phyloP scores from a whole-genome alignment of 2,888 invertebrate species.

The Unio pictorum region DNA sequence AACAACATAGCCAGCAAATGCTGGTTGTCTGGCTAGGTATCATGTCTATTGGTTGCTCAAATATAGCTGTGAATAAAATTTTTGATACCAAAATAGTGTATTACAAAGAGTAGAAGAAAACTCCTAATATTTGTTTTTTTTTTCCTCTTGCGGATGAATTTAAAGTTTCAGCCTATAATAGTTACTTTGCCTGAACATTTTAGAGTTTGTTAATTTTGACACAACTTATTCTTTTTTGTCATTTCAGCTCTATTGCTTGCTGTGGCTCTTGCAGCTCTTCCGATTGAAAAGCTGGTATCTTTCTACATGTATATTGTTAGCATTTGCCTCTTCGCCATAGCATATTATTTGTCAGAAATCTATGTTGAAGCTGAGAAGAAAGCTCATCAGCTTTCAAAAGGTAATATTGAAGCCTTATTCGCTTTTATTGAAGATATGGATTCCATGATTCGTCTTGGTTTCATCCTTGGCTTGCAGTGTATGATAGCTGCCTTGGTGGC shows the following conservation, averaged over 20 bases:
- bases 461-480: constrained; percentile 68
- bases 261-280: constrained; percentile 72
- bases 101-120: too few relatives aligned
- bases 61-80: too few relatives aligned
- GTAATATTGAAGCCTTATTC: constrained; percentile 30
- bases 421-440: constrained; percentile 52
- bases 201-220: not conserved
- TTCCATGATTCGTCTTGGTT: constrained; percentile 62
- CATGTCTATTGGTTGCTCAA: too few relatives aligned
- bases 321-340: constrained; percentile 70
- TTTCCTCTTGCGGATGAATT: not conserved
- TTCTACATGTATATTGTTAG: constrained; percentile 74
- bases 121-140: too few relatives aligned
- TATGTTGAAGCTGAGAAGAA: constrained; percentile 70
- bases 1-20: too few relatives aligned
- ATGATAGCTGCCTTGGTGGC: constrained; percentile 67
- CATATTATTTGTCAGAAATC: constrained; percentile 72
- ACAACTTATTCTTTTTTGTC: constrained; percentile 1
- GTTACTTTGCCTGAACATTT: not conserved
- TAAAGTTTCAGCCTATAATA: not conserved
- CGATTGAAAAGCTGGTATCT: constrained; percentile 72
- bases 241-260: constrained; percentile 73
- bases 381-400: constrained; percentile 11
- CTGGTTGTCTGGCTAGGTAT: too few relatives aligned
- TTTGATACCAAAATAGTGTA: too few relatives aligned